phyloP scores from a whole-genome alignment of 2,113 vertebrate species.

The Hassar affinis region DNA sequence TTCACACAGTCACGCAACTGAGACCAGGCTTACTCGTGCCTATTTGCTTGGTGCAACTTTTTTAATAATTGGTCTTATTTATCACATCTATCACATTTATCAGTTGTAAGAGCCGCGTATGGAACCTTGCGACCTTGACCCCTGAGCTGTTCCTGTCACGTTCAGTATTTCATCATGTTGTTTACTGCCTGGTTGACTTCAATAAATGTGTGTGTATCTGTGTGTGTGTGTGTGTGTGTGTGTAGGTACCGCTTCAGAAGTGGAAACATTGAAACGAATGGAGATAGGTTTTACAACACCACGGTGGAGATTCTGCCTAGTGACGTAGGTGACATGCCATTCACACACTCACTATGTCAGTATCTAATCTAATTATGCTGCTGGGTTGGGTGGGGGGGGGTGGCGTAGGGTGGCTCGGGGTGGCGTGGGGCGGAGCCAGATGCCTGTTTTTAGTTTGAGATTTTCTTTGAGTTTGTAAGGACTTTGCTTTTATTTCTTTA shows the following conservation, averaged over 20 bases:
- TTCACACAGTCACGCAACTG: not conserved
- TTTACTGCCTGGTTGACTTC: no score
- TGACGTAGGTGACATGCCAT: slow-evolving; percentile 71
- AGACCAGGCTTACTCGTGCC: not conserved
- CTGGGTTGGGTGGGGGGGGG: no score
- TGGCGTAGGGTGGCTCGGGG: no score
- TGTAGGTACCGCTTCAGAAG: slow-evolving; percentile 79
- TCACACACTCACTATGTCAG: not conserved
- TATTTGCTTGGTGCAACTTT: slow-evolving; percentile 17
- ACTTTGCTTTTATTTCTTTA: no score
- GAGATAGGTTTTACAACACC: slow-evolving; percentile 79
- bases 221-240: not conserved
- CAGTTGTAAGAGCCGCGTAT: no score
- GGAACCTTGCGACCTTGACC: not conserved
- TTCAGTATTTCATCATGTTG: not conserved
- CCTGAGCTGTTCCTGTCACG: not conserved
- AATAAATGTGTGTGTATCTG: not conserved
- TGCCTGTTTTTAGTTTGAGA: no score
- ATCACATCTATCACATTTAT: not conserved
- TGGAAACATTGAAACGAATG: slow-evolving; percentile 75
- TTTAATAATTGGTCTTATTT: slow-evolving; percentile 12
- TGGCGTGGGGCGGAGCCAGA: no score
- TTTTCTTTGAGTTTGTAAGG: not conserved
- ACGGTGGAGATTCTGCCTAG: slow-evolving; percentile 78
- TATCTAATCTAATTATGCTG: no score